phyloP scores from a whole-genome alignment of 1,140 invertebrate genomes.

The Platorchestia sp. region DNA sequence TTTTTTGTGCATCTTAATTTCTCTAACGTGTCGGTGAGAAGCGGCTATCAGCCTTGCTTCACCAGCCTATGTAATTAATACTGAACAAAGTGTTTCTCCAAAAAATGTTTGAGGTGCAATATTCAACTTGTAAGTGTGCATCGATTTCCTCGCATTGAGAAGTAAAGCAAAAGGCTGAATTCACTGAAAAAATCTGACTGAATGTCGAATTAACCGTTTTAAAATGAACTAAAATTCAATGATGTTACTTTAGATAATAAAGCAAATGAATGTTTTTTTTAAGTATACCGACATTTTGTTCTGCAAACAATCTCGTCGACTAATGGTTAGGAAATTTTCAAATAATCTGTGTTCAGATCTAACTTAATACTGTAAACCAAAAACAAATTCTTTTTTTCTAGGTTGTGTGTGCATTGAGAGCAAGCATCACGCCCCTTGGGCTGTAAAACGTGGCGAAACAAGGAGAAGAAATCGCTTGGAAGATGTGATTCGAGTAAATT shows the following conservation, averaged over 20 bases:
- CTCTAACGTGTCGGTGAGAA: not conserved
- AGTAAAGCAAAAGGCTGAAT: not conserved
- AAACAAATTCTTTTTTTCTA: not conserved
- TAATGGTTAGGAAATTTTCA: not conserved
- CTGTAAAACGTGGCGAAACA: not conserved
- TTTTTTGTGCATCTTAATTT: not conserved
- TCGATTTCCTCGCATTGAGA: not conserved
- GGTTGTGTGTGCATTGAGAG: not conserved
- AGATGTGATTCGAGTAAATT: slow-evolving; percentile 55
- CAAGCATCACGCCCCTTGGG: not conserved
- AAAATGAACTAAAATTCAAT: not conserved
- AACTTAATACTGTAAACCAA: not conserved
- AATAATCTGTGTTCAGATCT: not conserved
- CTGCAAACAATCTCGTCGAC: not conserved
- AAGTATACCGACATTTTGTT: not conserved
- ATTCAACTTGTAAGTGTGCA: not conserved
- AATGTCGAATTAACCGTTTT: not conserved
- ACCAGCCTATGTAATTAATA: not conserved
- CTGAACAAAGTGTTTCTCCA: not conserved
- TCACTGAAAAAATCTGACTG: not conserved
- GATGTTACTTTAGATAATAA: not conserved
- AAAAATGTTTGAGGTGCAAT: not conserved
- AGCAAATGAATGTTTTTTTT: not conserved
- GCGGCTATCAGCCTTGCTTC: not conserved
- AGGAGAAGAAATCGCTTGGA: slow-evolving; percentile 27